Conservation (phyloP, 1,140 invertebrate species). For the Penaeus indicus region DNA sequence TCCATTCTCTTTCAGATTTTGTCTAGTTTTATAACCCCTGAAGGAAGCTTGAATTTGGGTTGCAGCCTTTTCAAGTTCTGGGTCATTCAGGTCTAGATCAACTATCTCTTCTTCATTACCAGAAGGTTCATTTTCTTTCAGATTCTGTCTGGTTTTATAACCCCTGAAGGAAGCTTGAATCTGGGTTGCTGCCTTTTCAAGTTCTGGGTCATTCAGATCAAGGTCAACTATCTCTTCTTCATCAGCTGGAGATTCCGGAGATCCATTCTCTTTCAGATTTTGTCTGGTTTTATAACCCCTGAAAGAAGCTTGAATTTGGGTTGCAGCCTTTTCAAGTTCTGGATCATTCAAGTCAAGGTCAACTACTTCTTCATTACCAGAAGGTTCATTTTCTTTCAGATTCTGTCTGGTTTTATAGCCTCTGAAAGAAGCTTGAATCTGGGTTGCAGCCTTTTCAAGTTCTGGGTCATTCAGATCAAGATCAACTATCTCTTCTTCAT, state of each 20-base stretch:
- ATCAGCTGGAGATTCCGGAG: too few relatives aligned
- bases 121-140: too few relatives aligned
- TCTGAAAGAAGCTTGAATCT: too few relatives aligned
- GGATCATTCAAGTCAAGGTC: not conserved
- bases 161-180: too few relatives aligned
- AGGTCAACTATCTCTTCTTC: too few relatives aligned
- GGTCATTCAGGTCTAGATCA: not conserved
- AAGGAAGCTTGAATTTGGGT: not conserved
- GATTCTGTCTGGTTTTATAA: too few relatives aligned
- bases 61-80: not conserved
- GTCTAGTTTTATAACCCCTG: not conserved
- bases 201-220: too few relatives aligned
- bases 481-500: not conserved
- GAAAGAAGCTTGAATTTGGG: constrained; percentile 21
- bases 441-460: too few relatives aligned
- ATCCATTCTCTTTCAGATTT: not conserved
- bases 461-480: too few relatives aligned
- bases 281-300: not conserved
- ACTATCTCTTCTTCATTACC: not conserved
- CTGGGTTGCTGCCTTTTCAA: too few relatives aligned
- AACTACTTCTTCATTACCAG: not conserved
- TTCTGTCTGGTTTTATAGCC: too few relatives aligned
- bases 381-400: too few relatives aligned
- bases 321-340: constrained; percentile 20
- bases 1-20: not conserved